These are phyloP conservation scores for Columba guinea DNA, from an alignment of 2,797 vertebrate species.

Conservation along the genomic window DNA sequence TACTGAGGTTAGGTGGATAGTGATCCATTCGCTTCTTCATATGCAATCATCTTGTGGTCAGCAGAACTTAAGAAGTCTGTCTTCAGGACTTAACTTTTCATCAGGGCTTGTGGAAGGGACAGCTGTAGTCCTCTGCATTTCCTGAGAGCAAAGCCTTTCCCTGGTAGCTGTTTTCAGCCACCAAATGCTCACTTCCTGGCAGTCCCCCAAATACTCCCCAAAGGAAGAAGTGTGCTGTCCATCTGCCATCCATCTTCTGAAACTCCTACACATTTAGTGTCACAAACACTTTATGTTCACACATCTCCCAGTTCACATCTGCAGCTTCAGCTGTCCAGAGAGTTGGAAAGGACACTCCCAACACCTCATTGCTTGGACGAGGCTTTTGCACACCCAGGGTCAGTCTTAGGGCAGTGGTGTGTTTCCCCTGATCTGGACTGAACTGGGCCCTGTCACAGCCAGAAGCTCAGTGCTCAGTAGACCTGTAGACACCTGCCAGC, in stretches of 20 bases:
- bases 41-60: neutral
- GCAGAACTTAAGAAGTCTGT: neutral
- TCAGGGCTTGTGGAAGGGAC: neutral
- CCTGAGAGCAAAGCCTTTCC: rapidly evolving
- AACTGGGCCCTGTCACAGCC: too few species aligned
- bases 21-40: neutral
- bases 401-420: rapidly evolving
- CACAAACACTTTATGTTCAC: neutral
- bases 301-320: rapidly evolving
- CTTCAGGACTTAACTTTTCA: neutral
- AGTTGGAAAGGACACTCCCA: too few species aligned
- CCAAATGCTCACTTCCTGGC: neutral
- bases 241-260: neutral
- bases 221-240: rapidly evolving
- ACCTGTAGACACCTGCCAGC: too few species aligned
- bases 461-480: too few species aligned
- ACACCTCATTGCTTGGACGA: neutral
- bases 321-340: neutral
- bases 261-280: neutral
- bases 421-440: too few species aligned
- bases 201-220: neutral
- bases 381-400: neutral
- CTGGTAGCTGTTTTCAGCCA: neutral
- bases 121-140: neutral
- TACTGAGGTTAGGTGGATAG: too few species aligned